Percentiles rank a stretch among this genome's conserved stretches.
Evolutionary conservation across 2,888 invertebrate genomes (phyloP).

Genomic region (Cataglyphis altisquamis): DNA sequence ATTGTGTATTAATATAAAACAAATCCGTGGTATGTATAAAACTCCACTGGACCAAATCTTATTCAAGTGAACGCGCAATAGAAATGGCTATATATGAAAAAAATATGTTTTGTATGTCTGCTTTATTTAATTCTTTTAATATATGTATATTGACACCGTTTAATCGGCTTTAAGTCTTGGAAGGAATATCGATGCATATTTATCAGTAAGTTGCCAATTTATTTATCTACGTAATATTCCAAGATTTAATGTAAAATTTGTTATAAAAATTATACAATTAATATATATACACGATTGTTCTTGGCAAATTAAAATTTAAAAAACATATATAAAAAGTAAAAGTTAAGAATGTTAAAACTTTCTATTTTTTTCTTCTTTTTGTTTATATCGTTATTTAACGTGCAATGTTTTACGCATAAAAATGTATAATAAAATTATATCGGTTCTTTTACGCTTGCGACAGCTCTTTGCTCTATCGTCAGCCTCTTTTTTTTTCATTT

Average conservation of each 20-base stretch:
- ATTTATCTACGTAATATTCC: not conserved
- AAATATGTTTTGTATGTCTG: constrained; percentile 23
- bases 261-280: not conserved
- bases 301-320: not conserved
- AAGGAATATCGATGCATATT: constrained; percentile 4
- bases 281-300: not conserved
- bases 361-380: not conserved
- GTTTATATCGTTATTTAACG: not conserved
- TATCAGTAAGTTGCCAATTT: constrained; percentile 19
- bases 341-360: not conserved
- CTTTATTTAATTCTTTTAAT: constrained; percentile 49
- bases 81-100: constrained; percentile 27
- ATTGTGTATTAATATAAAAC: constrained; percentile 55
- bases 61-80: constrained; percentile 47
- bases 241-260: not conserved
- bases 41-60: constrained; percentile 50
- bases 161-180: constrained; percentile 27
- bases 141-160: constrained; percentile 26
- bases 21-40: constrained; percentile 39
- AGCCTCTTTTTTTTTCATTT: constrained; percentile 52
- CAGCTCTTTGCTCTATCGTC: constrained; percentile 19
- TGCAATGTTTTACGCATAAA: not conserved
- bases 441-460: constrained; percentile 7
- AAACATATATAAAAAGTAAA: not conserved
- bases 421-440: not conserved